These are phyloP conservation scores for Dromius quadrimaculatus DNA, from an alignment of 2,888 invertebrate genomes.

Conservation along the genomic window DNA sequence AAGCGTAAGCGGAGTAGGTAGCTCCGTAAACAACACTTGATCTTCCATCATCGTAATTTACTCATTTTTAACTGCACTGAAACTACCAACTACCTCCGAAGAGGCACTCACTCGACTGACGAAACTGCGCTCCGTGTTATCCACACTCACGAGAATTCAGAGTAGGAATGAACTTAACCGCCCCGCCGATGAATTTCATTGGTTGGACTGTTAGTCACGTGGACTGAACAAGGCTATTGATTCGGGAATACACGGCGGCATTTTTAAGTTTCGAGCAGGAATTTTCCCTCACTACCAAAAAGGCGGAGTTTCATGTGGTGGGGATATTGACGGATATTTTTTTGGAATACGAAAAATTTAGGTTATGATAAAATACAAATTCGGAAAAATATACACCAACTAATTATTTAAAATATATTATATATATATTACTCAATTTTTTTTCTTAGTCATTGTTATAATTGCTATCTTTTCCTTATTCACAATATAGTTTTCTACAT, in stretches of 20 bases:
- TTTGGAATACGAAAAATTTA: conserved; percentile 58
- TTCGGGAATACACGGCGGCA: conserved; percentile 85
- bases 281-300: conserved; percentile 54
- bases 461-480: not conserved
- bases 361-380: conserved; percentile 57
- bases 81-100: not conserved
- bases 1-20: conserved; percentile 70
- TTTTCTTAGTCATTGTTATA: not conserved
- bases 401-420: not conserved
- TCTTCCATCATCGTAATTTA: no score
- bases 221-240: conserved; percentile 76
- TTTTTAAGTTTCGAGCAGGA: conserved; percentile 76
- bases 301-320: conserved; percentile 55
- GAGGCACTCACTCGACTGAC: not conserved
- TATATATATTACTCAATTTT: not conserved
- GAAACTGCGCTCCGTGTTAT: not conserved
- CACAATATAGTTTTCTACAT: no score
- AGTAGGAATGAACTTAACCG: not conserved
- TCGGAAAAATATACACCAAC: not conserved
- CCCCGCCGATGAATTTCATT: conserved; percentile 59
- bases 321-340: conserved; percentile 54
- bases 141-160: no score
- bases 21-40: conserved; percentile 71
- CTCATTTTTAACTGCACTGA: no score
- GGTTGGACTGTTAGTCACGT: conserved; percentile 70